Conservation (phyloP, 2,113 vertebrate species). For the Apodemus speciosus region DNA sequence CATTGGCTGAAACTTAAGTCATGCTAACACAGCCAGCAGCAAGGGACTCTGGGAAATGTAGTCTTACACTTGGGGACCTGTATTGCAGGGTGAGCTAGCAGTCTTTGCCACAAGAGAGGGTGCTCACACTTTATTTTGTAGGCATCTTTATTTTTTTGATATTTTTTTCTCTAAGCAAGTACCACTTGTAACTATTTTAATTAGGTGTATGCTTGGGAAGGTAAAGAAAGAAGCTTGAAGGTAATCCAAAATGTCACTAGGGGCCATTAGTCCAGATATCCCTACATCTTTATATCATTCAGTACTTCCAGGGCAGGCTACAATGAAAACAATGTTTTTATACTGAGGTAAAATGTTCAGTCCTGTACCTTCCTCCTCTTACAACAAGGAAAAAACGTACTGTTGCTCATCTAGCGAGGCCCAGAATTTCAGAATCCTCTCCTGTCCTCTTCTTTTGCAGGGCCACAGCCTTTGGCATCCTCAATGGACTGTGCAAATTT, state of each 20-base stretch:
- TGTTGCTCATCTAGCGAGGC: neutral
- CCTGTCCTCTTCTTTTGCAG: conserved; percentile 82
- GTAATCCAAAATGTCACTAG: neutral
- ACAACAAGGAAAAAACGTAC: neutral
- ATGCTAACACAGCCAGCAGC: neutral
- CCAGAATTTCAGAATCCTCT: neutral
- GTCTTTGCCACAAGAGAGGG: neutral
- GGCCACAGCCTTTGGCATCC: conserved; percentile 95
- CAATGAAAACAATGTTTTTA: conserved; percentile 8
- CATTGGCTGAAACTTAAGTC: neutral
- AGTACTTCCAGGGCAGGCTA: neutral
- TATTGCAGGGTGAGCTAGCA: neutral
- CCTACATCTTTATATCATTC: neutral
- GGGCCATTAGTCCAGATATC: neutral
- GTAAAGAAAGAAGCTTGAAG: neutral
- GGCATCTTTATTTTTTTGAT: neutral
- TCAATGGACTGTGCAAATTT: conserved; percentile 95
- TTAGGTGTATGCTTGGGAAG: neutral
- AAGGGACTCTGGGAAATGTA: conserved; percentile 47
- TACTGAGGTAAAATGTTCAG: neutral
- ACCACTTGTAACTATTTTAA: neutral
- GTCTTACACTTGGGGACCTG: neutral
- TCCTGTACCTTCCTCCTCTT: neutral
- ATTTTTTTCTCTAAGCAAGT: neutral
- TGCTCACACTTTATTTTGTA: neutral